Percentiles rank a stretch among this genome's conserved stretches.
These are phyloP conservation scores for Euglossa dilemma DNA, from an alignment of 1,140 invertebrate species.

Conservation along the genomic window DNA sequence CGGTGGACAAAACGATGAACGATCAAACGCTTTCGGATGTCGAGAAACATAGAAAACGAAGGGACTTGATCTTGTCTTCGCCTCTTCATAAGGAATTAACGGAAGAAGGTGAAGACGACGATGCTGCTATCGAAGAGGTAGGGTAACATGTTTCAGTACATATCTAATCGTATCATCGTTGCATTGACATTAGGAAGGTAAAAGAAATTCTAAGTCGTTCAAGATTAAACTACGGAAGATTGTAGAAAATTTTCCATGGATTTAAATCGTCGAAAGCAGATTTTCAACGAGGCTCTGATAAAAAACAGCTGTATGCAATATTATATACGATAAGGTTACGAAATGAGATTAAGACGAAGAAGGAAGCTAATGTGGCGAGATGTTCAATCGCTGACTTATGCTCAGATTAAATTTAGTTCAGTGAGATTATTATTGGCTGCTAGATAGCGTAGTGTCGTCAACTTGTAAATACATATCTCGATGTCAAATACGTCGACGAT, in stretches of 20 bases:
- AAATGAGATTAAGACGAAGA: neutral
- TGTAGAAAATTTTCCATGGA: constrained; percentile 16
- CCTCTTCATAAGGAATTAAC: constrained; percentile 80
- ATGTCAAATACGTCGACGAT: neutral
- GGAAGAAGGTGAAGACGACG: constrained; percentile 84
- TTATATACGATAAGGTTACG: neutral
- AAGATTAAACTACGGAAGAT: neutral
- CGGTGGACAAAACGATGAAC: constrained; percentile 63
- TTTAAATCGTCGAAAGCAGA: neutral
- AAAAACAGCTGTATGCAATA: neutral
- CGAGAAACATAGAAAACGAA: constrained; percentile 59
- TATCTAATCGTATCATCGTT: no score
- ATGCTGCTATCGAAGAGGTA: constrained; percentile 86
- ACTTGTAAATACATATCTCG: neutral
- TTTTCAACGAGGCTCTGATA: neutral
- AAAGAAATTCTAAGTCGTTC: neutral
- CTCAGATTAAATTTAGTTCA: neutral
- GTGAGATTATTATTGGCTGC: no score
- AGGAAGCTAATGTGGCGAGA: neutral
- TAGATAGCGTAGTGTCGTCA: neutral
- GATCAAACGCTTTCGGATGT: constrained; percentile 53
- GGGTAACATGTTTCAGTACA: neutral
- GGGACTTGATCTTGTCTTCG: constrained; percentile 77
- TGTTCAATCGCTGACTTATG: neutral
- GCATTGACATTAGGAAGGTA: neutral